phyloP scores from a whole-genome alignment of 2,797 vertebrate species.

The Melopsittacus undulatus region DNA sequence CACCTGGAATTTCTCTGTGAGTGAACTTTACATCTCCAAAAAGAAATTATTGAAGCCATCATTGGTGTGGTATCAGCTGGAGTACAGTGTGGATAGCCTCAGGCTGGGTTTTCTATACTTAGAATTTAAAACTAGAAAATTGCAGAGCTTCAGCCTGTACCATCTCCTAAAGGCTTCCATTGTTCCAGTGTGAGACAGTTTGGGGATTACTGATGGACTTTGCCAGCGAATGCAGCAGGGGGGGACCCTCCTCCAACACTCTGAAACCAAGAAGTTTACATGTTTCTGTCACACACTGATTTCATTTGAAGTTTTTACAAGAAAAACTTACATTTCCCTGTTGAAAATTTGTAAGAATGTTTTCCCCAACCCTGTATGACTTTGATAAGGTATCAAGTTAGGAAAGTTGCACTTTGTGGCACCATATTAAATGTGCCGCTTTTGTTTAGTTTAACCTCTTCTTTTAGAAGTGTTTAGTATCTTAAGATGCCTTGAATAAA shows the following conservation, averaged over 20 bases:
- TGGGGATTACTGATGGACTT: background rate
- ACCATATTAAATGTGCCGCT: background rate
- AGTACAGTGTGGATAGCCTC: background rate
- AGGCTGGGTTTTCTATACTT: background rate
- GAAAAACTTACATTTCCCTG: background rate
- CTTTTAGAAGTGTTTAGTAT: background rate
- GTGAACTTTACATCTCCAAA: background rate
- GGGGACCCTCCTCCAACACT: background rate
- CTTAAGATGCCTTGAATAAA: background rate
- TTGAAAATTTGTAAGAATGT: background rate
- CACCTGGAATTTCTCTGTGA: background rate
- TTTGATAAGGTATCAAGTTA: background rate
- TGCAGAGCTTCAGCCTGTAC: background rate
- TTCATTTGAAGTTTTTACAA: background rate
- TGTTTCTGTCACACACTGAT: background rate
- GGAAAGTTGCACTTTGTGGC: background rate
- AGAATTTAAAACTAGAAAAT: constrained; percentile 14
- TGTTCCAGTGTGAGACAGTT: background rate
- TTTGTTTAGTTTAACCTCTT: background rate
- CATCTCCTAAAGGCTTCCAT: background rate
- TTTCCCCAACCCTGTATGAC: background rate
- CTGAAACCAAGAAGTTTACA: background rate
- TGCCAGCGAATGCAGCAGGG: background rate
- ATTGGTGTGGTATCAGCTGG: background rate
- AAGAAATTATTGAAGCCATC: background rate